Percentiles rank a stretch among this genome's conserved stretches.
Evolutionary conservation across 1,140 invertebrate genomes (phyloP).

Genomic region (Sinonovacula constricta): DNA sequence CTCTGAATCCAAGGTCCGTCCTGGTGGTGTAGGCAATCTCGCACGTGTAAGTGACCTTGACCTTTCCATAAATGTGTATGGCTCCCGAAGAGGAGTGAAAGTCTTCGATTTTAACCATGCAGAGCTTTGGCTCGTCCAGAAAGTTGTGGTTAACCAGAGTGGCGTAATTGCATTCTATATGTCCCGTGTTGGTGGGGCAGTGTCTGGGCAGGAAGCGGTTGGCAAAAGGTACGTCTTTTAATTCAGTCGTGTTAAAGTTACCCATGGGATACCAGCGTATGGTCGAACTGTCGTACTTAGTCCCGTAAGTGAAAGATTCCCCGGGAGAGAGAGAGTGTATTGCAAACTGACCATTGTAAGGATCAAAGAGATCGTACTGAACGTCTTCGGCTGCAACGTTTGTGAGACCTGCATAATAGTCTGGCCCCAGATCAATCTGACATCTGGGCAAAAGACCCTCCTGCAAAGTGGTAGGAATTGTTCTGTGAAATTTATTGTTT

Average conservation of each 20-base stretch:
- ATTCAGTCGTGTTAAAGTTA: constrained; percentile 9
- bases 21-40: too few species aligned
- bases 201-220: neutral
- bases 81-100: neutral
- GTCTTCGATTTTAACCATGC: neutral
- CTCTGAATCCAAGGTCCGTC: too few species aligned
- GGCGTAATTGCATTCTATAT: constrained; percentile 2
- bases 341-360: neutral
- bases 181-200: constrained; percentile 6
- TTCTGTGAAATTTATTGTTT: neutral
- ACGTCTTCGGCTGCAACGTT: neutral
- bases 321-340: neutral
- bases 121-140: constrained; percentile 2
- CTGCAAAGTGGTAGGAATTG: neutral
- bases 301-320: neutral
- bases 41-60: neutral
- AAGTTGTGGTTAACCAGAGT: constrained; percentile 9
- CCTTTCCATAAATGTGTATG: neutral
- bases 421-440: neutral
- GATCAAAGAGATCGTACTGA: neutral
- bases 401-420: neutral
- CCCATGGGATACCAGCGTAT: neutral
- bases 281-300: neutral
- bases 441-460: neutral
- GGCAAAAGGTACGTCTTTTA: neutral